phyloP scores from a whole-genome alignment of 2,113 vertebrate species.

The Ranitomeya variabilis region DNA sequence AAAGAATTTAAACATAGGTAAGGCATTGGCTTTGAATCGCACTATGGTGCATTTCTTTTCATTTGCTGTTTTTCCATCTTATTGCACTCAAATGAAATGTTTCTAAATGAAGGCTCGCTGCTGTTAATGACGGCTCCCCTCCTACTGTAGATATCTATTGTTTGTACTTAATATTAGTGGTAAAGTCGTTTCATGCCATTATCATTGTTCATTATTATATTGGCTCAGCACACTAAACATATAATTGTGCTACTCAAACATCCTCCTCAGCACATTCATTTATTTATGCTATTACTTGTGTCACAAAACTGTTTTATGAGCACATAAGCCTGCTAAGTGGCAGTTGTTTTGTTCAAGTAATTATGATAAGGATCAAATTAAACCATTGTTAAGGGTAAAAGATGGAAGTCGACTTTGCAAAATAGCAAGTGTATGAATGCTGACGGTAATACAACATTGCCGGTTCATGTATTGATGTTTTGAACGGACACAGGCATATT shows the following conservation, averaged over 20 bases:
- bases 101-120: constrained; percentile 2
- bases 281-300: constrained; percentile 20
- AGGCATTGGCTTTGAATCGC: constrained; percentile 64
- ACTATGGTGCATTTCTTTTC: constrained; percentile 5
- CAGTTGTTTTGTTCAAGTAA: constrained; percentile 18
- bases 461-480: background rate
- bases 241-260: constrained; percentile 21
- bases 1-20: constrained; percentile 99
- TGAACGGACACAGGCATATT: background rate
- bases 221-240: constrained; percentile 11
- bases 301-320: constrained; percentile 21
- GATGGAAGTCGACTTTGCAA: background rate
- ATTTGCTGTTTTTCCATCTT: constrained; percentile 22
- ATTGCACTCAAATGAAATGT: constrained; percentile 5
- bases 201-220: constrained; percentile 33
- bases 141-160: constrained; percentile 1
- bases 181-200: constrained; percentile 22
- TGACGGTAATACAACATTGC: background rate
- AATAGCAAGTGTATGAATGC: background rate
- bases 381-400: constrained; percentile 27
- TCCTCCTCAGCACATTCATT: constrained; percentile 27
- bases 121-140: constrained; percentile 21
- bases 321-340: constrained; percentile 13
- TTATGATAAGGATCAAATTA: constrained; percentile 20
- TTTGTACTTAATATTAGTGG: constrained; percentile 22